Base-by-base conservation (phyloP, 2,888 invertebrate genomes). In the Papilio elwesi region DNA sequence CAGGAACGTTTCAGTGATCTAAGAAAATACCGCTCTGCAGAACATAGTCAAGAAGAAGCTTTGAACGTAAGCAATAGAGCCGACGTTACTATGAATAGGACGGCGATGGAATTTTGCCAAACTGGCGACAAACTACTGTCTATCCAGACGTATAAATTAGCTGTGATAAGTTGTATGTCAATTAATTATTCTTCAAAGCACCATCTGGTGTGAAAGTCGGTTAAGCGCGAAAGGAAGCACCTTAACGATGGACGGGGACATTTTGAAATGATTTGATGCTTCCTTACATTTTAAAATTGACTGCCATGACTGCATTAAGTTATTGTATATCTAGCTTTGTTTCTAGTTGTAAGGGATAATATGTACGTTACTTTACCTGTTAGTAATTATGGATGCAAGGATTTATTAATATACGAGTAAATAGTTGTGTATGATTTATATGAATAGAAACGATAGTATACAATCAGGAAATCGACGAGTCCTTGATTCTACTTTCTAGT, bases 161-260 rank as follows among this genome's bases (percentile, higher is more conserved):
- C 90, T 84, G 89, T 93, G 92, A 93, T 93, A 93, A 92, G 93
- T 93, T 87, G 90, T 91, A 88, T 89, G 93, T 90, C 93, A 93
- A 93, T 93, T 93, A 92, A 92, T 93, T 91, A 93, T 92, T 92
- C 93, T 92, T 93, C 93, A 92, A 93, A 93, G 93, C 87, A 85
- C 90, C 92, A 93, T 90, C 89, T 93, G 92, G 92, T 87, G 84
- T 80, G 84, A 84, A 81, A 82, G 79, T 81, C 81, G 82, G 80
- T 80, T 84, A 79, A 80, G 79, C 81, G 82, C 76, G 82, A 81
- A 82, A 89, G 89, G 90, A 91, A 89, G 85, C 82, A 76, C 76
- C 74, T 77, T 83, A 86, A 87, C 85, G 87, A 88, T 83, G 79
- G 80, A 82, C 80, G 81, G 81, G 79, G 77, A 80, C 82, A 79